Percentiles rank a stretch among this genome's conserved stretches.
These are phyloP conservation scores for Sclerurus mexicanus DNA, from an alignment of 2,113 vertebrate species.

Conservation along the genomic window DNA sequence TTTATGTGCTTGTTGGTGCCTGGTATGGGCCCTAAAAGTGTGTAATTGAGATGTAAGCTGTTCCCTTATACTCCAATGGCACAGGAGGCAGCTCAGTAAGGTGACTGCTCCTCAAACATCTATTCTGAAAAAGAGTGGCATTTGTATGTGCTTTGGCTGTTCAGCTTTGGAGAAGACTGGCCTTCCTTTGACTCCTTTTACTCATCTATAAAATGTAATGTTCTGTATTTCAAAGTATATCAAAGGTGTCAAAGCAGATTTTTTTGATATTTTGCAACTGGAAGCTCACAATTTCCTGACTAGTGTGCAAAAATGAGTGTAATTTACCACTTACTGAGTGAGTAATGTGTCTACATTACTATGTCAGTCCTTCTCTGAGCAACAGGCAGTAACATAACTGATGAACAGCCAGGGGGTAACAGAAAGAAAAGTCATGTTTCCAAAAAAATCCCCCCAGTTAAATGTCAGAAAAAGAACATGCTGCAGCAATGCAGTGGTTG, in stretches of 20 bases:
- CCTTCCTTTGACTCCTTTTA: neutral
- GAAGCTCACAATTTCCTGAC: neutral
- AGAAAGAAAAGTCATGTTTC: neutral
- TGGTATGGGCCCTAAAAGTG: neutral
- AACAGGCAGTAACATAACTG: neutral
- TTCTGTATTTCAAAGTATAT: neutral
- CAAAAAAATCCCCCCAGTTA: neutral
- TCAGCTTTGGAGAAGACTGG: neutral
- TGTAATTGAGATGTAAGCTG: neutral
- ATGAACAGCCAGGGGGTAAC: neutral
- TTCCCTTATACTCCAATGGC: neutral
- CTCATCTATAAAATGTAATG: neutral
- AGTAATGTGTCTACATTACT: neutral
- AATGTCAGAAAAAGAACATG: neutral
- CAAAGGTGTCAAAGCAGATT: neutral
- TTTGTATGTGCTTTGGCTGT: neutral
- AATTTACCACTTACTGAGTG: neutral
- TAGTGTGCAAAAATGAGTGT: neutral
- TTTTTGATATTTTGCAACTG: neutral
- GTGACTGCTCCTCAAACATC: neutral
- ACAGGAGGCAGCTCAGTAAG: neutral
- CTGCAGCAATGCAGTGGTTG: neutral
- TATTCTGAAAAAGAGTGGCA: neutral
- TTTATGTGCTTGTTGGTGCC: neutral
- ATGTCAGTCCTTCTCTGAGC: neutral